These are phyloP conservation scores for Eulemur macaco DNA, from an alignment of 2,113 vertebrate genomes.

Conservation along the genomic window DNA sequence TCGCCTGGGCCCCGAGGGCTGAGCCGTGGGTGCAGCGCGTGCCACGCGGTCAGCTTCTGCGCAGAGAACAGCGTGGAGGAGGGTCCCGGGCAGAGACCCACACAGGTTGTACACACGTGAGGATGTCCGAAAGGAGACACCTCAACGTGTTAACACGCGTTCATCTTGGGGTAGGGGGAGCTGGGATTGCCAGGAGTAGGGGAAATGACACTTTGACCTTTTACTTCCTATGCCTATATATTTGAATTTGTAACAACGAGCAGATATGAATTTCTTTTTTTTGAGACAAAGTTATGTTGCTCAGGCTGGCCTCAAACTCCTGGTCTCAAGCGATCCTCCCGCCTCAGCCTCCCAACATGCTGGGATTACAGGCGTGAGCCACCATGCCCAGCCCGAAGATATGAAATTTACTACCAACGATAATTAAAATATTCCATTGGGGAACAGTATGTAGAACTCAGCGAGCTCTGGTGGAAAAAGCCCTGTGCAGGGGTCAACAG, in stretches of 20 bases:
- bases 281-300: no score
- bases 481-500: fast-evolving
- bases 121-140: background rate
- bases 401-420: background rate
- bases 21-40: background rate
- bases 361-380: no score
- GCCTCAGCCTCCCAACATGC: no score
- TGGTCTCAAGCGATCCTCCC: no score
- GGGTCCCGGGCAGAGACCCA: background rate
- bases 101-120: background rate
- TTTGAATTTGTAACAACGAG: background rate
- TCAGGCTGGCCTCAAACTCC: no score
- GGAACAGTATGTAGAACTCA: background rate
- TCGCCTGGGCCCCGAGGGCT: background rate
- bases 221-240: background rate
- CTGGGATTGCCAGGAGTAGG: background rate
- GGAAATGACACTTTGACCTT: background rate
- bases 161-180: fast-evolving
- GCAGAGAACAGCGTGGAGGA: background rate
- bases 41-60: background rate
- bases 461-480: background rate
- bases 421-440: background rate
- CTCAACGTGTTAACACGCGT: fast-evolving
- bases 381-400: no score
- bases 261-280: no score